A percentile compares a stretch with the other conserved stretches of the same genome.
Evolutionary conservation across 2,113 vertebrate species (phyloP).

Genomic region (Brachyhypopomus occidentalis): DNA sequence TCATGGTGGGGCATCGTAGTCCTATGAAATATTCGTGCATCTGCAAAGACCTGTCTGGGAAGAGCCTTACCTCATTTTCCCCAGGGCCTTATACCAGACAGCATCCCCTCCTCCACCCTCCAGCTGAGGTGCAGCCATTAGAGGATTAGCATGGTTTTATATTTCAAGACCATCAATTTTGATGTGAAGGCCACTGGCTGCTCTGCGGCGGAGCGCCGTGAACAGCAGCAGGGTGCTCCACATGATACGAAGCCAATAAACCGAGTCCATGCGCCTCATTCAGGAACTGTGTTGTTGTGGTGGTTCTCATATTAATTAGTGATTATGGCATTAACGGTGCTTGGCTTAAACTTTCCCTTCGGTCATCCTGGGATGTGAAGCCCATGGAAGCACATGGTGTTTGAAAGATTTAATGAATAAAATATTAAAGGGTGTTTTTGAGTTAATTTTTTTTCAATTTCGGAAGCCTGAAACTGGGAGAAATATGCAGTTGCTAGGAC

Average conservation of each 20-base stretch:
- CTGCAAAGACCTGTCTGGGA: background rate
- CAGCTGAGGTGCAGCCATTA: no score
- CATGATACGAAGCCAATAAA: background rate
- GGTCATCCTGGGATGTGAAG: no score
- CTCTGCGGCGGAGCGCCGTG: background rate
- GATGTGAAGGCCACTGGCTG: background rate
- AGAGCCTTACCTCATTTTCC: conserved; percentile 4
- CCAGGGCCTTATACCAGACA: conserved; percentile 19
- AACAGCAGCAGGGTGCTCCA: background rate
- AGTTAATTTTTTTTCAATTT: conserved; percentile 11
- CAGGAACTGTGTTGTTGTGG: background rate
- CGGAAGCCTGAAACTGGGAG: background rate
- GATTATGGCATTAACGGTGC: background rate
- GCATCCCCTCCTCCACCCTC: background rate
- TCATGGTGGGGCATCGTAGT: conserved; percentile 36
- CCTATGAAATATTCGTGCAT: conserved; percentile 38
- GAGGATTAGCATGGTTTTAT: background rate
- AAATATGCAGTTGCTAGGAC: conserved; percentile 6
- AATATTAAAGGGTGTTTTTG: background rate
- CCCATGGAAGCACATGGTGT: no score
- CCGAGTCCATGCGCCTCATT: no score
- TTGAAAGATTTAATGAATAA: background rate
- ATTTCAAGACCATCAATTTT: conserved; percentile 8
- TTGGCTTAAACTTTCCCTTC: background rate
- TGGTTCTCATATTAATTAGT: no score